Evolutionary conservation across 1,140 invertebrate genomes (phyloP), one percentile per base, ranked within the genome.

Genomic region (Bombus consobrinus): DNA sequence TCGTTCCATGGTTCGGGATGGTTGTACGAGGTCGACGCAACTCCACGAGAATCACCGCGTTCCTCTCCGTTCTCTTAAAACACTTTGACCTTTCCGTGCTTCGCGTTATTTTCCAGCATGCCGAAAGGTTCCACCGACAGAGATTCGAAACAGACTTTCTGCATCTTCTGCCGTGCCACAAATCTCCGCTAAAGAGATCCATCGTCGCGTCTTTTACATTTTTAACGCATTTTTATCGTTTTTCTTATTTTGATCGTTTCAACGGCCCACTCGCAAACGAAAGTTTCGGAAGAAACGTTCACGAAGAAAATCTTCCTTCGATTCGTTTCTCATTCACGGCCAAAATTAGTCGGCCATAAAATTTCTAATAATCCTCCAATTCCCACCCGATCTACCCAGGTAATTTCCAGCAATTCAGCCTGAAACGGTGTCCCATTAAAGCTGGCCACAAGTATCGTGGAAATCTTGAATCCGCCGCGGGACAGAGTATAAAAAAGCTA

Each of bases 51-150:
- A 76, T 39, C 74, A 25, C 12, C 53, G 74, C 39, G n/a, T 25
- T 34, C 69, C 69, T 4, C 8, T 47, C 34, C 59, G 18, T 18
- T 41, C 41, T 69, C 64, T 37, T 6, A 80, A 80, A 32, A 80
- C 83, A 28, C 83, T 85, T 72, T 85, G 83, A 85, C 83, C 83
- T 85, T 85, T 85, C 76, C 83, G 66, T 80, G 68, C 25, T 39
- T 84, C 53, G 76, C 39, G 32, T 85, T 72, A 62, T 72, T 80
- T 64, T 80, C 59, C 25, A 71, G 12, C 68, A 4, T 12, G n/a
- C 12, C 43, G 10, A 68, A 32, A 57, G 41, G 64, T 32, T 22
- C 18, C 71, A 6, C 2, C n/a, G 62, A 8, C n/a, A 0, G 34
- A 68, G 18, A 34, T 18, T 32, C 66, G 34, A 68, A 22, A 22